phyloP scores from a whole-genome alignment of 1,140 invertebrate genomes.

The Paralvinella palmiformis region DNA sequence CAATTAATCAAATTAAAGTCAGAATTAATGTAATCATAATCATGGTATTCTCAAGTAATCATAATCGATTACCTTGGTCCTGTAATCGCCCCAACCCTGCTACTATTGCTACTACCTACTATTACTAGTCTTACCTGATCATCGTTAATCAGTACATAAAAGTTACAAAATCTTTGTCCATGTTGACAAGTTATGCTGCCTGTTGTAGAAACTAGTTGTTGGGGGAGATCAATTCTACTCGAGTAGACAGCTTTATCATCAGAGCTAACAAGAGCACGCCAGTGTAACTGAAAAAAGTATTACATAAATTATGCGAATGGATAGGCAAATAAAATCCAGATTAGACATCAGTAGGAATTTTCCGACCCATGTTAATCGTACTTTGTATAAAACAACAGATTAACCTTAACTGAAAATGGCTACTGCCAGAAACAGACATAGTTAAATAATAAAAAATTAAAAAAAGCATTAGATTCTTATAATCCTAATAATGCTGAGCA shows the following conservation, averaged over 20 bases:
- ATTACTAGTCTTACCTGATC: constrained; percentile 33
- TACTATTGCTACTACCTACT: too few species aligned
- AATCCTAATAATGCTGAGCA: too few species aligned
- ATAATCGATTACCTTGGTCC: neutral
- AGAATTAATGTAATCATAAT: neutral
- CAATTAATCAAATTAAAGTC: neutral
- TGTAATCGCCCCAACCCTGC: neutral
- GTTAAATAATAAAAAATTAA: too few species aligned
- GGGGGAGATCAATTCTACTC: constrained; percentile 19
- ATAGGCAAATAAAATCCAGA: too few species aligned
- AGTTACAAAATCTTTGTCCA: constrained; percentile 25
- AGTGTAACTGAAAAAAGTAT: constrained; percentile 30
- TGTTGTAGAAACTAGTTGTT: constrained; percentile 27
- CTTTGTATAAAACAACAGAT: too few species aligned
- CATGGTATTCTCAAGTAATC: neutral
- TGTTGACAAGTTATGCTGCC: constrained; percentile 32
- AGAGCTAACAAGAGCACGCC: constrained; percentile 26
- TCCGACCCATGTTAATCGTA: too few species aligned
- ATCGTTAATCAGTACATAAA: constrained; percentile 31
- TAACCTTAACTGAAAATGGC: too few species aligned
- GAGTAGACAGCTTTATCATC: constrained; percentile 25
- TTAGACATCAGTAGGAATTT: too few species aligned
- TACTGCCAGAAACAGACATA: too few species aligned
- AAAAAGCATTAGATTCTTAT: too few species aligned
- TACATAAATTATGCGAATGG: too few species aligned